A percentile compares a stretch with the other conserved stretches of the same genome.
Evolutionary conservation across 2,888 invertebrate genomes (phyloP).

Genomic region (Sclerodermus sp.): DNA sequence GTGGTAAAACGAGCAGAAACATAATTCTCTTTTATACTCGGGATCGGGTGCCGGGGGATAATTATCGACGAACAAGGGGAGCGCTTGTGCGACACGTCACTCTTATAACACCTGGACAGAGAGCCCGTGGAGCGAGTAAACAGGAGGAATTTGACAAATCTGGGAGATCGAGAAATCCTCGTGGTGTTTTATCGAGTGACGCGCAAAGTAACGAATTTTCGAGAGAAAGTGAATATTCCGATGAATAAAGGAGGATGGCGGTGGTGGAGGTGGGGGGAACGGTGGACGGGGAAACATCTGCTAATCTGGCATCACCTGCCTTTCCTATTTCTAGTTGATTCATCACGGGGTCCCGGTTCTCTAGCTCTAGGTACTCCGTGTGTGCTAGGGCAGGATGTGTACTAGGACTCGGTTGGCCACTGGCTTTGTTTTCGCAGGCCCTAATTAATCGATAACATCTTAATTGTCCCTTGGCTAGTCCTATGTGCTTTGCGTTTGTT

Average conservation of each 20-base stretch:
- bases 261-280: conserved; percentile 28
- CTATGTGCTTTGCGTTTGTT: conserved; percentile 13
- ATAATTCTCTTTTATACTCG: too few species aligned
- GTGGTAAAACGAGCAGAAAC: too few species aligned
- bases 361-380: conserved; percentile 1
- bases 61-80: too few species aligned
- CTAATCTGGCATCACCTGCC: conserved; percentile 47
- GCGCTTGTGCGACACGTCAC: too few species aligned
- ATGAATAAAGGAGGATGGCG: conserved; percentile 11
- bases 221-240: too few species aligned
- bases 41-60: too few species aligned
- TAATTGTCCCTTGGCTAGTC: conserved; percentile 32
- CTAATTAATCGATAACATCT: conserved; percentile 49
- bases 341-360: conserved; percentile 26
- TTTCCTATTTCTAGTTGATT: conserved; percentile 48
- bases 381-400: conserved; percentile 15
- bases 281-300: conserved; percentile 49
- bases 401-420: conserved; percentile 11
- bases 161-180: too few species aligned
- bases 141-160: too few species aligned
- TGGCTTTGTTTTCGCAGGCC: conserved; percentile 31
- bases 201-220: too few species aligned
- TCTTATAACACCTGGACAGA: too few species aligned
- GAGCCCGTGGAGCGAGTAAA: too few species aligned
- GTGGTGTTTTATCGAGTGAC: too few species aligned